phyloP scores from a whole-genome alignment of 1,140 invertebrate species.

The Planococcus citri region DNA sequence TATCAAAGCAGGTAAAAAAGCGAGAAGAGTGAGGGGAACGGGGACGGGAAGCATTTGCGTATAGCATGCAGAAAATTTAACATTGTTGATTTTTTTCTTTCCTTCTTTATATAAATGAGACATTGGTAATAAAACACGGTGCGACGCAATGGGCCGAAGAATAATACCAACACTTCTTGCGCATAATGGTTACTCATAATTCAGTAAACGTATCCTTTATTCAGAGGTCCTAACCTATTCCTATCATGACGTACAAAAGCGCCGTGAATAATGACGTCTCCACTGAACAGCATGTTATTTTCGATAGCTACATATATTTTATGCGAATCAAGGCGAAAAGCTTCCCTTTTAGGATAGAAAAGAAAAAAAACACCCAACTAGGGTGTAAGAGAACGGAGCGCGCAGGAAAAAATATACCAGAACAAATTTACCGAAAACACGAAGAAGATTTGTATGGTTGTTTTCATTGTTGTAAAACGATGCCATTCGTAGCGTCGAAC shows the following conservation, averaged over 20 bases:
- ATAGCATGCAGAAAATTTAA: neutral
- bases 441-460: neutral
- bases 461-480: conserved; percentile 1
- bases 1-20: neutral
- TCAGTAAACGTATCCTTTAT: conserved; percentile 3
- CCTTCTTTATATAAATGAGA: neutral
- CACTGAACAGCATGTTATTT: neutral
- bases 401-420: neutral
- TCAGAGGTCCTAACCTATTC: neutral
- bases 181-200: neutral
- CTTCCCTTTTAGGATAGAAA: neutral
- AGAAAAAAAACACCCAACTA: neutral
- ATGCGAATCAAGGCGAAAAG: neutral
- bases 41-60: neutral
- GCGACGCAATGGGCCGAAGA: neutral
- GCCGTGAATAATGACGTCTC: neutral
- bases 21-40: no score
- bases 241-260: neutral
- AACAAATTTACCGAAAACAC: conserved; percentile 7
- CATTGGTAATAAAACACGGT: neutral
- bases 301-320: neutral
- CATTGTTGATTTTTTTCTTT: neutral
- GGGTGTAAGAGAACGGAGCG: neutral
- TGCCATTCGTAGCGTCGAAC: neutral
- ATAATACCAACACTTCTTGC: conserved; percentile 7